These are phyloP conservation scores for Neocrepidodera transversa DNA, from an alignment of 2,888 invertebrate species.

Conservation along the genomic window DNA sequence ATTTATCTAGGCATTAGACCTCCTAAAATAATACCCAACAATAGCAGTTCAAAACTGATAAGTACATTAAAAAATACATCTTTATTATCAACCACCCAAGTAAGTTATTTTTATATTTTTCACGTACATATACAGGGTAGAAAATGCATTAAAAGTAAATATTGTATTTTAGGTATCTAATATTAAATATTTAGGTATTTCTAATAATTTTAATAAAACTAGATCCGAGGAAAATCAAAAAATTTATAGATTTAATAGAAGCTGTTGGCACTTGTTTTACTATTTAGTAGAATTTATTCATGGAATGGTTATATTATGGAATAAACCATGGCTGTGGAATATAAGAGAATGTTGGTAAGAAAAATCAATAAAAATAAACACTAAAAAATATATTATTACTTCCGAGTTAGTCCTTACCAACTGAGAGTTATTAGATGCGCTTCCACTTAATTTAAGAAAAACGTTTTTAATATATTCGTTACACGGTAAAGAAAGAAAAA, in stretches of 20 bases:
- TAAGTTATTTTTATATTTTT: constrained; percentile 5
- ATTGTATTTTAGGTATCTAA: constrained; percentile 14
- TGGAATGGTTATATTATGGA: constrained; percentile 14
- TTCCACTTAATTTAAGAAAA: neutral
- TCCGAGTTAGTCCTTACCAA: neutral
- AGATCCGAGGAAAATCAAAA: neutral
- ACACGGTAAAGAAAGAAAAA: neutral
- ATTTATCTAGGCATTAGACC: constrained; percentile 8
- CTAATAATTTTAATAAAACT: neutral
- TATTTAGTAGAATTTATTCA: constrained; percentile 1
- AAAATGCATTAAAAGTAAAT: neutral
- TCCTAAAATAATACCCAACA: neutral
- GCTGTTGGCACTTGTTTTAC: constrained; percentile 10
- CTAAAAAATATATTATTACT: neutral
- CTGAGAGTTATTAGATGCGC: neutral
- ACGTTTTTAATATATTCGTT: constrained; percentile 10
- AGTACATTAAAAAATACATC: neutral
- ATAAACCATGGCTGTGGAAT: constrained; percentile 12
- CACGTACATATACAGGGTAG: too few species aligned
- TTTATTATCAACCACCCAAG: neutral
- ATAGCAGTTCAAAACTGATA: neutral
- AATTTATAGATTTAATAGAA: constrained; percentile 10
- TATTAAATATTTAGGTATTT: constrained; percentile 2
- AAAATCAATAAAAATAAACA: too few species aligned
- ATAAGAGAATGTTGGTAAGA: constrained; percentile 20